Percentiles rank a stretch among this genome's conserved stretches.
Conservation (phyloP, 2,797 vertebrate genomes). For the Natrix natrix region DNA sequence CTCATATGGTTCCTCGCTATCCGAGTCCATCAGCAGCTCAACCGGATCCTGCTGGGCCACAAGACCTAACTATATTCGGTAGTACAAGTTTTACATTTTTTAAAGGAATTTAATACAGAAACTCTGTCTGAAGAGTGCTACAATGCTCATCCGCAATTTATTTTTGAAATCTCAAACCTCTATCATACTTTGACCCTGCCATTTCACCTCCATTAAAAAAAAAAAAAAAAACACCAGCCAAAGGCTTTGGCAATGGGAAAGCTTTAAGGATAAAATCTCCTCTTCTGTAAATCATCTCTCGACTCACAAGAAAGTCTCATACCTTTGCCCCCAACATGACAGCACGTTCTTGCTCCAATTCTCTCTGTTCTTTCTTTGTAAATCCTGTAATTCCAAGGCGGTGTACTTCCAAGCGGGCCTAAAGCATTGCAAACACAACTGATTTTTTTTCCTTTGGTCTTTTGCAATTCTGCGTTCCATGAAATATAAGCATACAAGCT, state of each 20-base stretch:
- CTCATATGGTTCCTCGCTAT: no score
- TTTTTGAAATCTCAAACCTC: neutral
- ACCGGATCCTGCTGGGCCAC: no score
- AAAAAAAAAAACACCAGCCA: neutral
- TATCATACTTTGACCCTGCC: neutral
- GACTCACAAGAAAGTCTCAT: conserved; percentile 17
- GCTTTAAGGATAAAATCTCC: neutral
- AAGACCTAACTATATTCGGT: neutral
- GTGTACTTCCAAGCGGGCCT: conserved; percentile 95
- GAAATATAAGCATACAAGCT: neutral
- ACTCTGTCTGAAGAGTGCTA: neutral
- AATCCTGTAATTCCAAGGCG: conserved; percentile 93
- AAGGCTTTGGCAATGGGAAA: neutral
- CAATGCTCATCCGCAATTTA: neutral
- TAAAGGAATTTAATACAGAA: neutral
- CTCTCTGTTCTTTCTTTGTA: conserved; percentile 87
- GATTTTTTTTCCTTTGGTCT: neutral
- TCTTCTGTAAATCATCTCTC: fast-evolving
- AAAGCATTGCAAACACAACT: conserved; percentile 2
- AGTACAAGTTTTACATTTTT: neutral
- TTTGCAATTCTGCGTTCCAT: neutral
- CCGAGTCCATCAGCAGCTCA: no score
- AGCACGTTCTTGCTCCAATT: conserved; percentile 88
- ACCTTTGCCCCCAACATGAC: conserved; percentile 95
- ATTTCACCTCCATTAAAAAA: neutral